Evolutionary conservation across 1,140 invertebrate species (phyloP).

Genomic region (Bradysia coprophila): DNA sequence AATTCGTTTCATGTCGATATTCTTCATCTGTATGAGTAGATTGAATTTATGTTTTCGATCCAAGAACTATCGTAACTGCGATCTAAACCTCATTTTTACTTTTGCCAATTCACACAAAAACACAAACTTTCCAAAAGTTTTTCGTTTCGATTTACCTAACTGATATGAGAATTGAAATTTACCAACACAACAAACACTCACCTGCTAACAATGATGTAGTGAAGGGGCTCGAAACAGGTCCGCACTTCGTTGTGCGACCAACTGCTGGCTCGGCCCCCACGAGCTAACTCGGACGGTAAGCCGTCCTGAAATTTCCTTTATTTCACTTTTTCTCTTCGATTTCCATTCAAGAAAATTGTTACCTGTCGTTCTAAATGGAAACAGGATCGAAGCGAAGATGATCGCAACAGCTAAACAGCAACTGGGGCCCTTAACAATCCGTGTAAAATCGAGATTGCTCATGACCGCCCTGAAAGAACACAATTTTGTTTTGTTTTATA

Average conservation of each 20-base stretch:
- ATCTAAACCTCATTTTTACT: no score
- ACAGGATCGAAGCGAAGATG: conserved; percentile 3
- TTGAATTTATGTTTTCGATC: no score
- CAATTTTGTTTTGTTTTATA: no score
- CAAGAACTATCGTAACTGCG: no score
- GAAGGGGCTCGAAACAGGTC: conserved; percentile 4
- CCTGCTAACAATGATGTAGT: conserved; percentile 6
- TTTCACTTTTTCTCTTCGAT: no score
- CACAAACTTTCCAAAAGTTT: no score
- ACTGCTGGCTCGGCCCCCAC: conserved; percentile 4
- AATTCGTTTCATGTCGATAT: no score
- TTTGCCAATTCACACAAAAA: no score
- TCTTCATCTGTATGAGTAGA: no score
- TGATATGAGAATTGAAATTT: no score
- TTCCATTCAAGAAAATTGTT: not conserved
- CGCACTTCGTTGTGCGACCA: conserved; percentile 1
- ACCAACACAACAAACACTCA: not conserved
- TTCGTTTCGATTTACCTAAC: no score
- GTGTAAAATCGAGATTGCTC: not conserved
- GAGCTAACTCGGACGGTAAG: conserved; percentile 1
- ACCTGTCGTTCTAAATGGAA: conserved; percentile 3
- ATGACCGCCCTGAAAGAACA: conserved; percentile 2
- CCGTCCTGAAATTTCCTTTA: not conserved
- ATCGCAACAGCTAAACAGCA: conserved; percentile 1
- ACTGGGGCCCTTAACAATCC: conserved; percentile 3